Percentiles rank a stretch among this genome's conserved stretches.
Conservation (phyloP, 2,888 invertebrate genomes). For the Phrixothrix hirtus region DNA sequence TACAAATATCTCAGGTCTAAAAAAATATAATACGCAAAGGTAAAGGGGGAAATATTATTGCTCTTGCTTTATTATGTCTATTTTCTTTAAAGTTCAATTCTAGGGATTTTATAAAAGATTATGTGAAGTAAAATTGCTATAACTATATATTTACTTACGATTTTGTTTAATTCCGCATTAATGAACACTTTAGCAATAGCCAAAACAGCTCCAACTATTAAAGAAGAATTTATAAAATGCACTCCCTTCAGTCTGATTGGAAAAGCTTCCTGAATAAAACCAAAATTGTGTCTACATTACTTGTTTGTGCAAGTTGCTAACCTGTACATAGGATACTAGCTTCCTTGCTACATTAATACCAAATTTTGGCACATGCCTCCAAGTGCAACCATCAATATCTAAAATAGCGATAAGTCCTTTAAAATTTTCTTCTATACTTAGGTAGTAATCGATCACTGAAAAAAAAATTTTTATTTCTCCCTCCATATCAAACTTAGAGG, state of each 20-base stretch:
- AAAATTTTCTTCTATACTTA: constrained; percentile 1
- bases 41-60: too few species aligned
- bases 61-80: too few species aligned
- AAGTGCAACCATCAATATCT: constrained; percentile 8
- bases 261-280: constrained; percentile 12
- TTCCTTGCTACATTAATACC: constrained; percentile 4
- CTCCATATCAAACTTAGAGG: constrained; percentile 3
- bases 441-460: background rate
- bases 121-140: too few species aligned
- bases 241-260: constrained; percentile 15
- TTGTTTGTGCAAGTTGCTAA: too few species aligned
- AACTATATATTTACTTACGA: constrained; percentile 14
- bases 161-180: constrained; percentile 8
- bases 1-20: too few species aligned
- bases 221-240: constrained; percentile 8
- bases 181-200: constrained; percentile 12
- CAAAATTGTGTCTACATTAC: too few species aligned
- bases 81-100: too few species aligned
- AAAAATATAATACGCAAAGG: too few species aligned
- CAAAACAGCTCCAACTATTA: constrained; percentile 6
- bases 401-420: constrained; percentile 9
- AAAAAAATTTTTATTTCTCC: constrained; percentile 4
- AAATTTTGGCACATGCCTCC: constrained; percentile 11
- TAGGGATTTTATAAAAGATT: too few species aligned
- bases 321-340: constrained; percentile 11